phyloP scores from a whole-genome alignment of 2,797 vertebrate species.

The Pyrocephalus nanus region DNA sequence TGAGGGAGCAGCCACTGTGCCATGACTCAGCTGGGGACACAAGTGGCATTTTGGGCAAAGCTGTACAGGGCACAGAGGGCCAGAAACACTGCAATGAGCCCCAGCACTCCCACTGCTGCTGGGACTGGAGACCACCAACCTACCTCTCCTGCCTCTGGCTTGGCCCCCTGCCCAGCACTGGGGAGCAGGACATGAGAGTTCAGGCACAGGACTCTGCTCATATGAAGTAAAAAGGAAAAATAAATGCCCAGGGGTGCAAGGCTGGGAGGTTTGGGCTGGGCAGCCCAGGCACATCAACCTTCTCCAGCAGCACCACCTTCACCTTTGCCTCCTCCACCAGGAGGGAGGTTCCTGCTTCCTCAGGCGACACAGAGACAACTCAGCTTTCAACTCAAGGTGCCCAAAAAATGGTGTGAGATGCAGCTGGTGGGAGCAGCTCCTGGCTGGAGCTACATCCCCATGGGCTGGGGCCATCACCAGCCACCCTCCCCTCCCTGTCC shows the following conservation, averaged over 20 bases:
- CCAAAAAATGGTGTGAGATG: background rate
- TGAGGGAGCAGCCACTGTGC: background rate
- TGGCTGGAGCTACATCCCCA: rapidly evolving
- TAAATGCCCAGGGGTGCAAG: background rate
- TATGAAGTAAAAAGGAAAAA: background rate
- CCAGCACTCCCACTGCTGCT: background rate
- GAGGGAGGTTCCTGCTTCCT: background rate
- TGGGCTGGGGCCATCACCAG: background rate
- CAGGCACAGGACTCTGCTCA: background rate
- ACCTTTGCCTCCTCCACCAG: background rate
- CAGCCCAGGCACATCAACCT: background rate
- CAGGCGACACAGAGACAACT: background rate
- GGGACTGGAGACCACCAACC: background rate
- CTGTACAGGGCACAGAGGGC: background rate
- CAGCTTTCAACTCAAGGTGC: background rate
- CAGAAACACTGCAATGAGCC: background rate
- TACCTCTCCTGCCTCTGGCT: background rate
- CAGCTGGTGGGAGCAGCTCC: background rate
- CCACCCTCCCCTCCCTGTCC: background rate
- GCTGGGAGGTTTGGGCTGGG: background rate
- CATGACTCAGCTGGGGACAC: background rate
- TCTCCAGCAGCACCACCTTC: background rate
- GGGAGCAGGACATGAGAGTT: background rate
- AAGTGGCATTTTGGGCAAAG: background rate
- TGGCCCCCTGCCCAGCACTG: rapidly evolving